Conservation (phyloP, 2,888 invertebrate species). For the Kryphioiulus occultus region DNA sequence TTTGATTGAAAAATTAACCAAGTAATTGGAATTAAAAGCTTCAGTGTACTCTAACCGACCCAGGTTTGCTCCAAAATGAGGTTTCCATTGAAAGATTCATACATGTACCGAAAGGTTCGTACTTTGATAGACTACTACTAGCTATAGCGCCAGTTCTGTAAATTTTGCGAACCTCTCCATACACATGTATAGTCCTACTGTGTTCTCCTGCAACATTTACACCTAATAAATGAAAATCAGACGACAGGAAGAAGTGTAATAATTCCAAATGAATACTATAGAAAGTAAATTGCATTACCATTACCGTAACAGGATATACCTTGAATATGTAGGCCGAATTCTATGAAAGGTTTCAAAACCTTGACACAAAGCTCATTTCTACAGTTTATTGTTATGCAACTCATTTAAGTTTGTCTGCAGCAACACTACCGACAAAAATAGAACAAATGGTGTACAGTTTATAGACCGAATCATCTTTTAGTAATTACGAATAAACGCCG, state of each 20-base stretch:
- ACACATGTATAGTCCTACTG: background rate
- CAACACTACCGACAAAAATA: background rate
- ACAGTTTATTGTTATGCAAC: background rate
- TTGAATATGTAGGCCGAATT: background rate
- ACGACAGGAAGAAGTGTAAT: background rate
- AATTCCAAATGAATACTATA: background rate
- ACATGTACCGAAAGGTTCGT: too few species aligned
- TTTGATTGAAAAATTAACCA: too few species aligned
- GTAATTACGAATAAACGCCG: background rate
- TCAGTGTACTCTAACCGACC: too few species aligned
- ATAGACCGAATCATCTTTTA: background rate
- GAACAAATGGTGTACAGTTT: background rate
- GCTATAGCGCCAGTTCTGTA: too few species aligned
- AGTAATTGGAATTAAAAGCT: too few species aligned
- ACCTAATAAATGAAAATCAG: background rate
- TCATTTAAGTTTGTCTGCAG: too few species aligned
- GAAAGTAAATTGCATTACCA: background rate
- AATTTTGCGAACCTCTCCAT: background rate
- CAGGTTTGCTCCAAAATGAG: too few species aligned
- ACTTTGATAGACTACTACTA: too few species aligned
- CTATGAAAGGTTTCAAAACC: background rate
- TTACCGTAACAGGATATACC: background rate
- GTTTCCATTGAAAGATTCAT: too few species aligned
- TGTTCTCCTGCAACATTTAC: background rate
- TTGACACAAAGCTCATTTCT: background rate